Conservation (phyloP, 2,888 invertebrate species). For the Mythimna pallens region DNA sequence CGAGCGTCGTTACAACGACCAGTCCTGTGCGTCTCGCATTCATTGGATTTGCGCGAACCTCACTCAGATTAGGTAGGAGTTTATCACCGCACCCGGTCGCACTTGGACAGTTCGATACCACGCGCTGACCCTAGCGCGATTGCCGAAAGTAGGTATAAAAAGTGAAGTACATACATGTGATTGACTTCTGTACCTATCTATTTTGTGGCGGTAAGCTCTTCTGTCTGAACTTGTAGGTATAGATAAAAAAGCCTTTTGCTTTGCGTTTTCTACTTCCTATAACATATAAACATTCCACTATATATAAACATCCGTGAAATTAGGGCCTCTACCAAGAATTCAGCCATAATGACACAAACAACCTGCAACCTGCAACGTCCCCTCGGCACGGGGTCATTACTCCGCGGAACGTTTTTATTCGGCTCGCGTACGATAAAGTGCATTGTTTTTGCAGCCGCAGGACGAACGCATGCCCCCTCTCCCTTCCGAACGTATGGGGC, state of each 20-base stretch:
- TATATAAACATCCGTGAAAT: background rate
- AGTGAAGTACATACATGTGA: too few relatives aligned
- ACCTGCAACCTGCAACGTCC: constrained; percentile 8
- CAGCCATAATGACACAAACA: constrained; percentile 1
- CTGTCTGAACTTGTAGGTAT: background rate
- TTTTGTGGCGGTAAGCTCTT: background rate
- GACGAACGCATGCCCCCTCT: constrained; percentile 10
- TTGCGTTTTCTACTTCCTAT: background rate
- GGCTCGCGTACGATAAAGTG: constrained; percentile 42
- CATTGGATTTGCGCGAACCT: too few relatives aligned
- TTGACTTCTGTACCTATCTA: too few relatives aligned
- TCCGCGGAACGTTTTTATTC: constrained; percentile 42
- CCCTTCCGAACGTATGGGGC: background rate
- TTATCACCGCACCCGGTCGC: too few relatives aligned
- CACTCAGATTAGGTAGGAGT: too few relatives aligned
- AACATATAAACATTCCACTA: background rate
- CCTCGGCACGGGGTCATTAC: constrained; percentile 32
- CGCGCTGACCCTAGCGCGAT: too few relatives aligned
- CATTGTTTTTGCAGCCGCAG: constrained; percentile 45
- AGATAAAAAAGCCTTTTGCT: too few relatives aligned
- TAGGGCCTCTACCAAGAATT: background rate
- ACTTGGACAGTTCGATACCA: too few relatives aligned
- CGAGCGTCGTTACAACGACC: too few relatives aligned
- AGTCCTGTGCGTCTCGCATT: too few relatives aligned
- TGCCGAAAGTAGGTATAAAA: too few relatives aligned